Conservation (phyloP, 2,113 vertebrate species). For the Rana temporaria region DNA sequence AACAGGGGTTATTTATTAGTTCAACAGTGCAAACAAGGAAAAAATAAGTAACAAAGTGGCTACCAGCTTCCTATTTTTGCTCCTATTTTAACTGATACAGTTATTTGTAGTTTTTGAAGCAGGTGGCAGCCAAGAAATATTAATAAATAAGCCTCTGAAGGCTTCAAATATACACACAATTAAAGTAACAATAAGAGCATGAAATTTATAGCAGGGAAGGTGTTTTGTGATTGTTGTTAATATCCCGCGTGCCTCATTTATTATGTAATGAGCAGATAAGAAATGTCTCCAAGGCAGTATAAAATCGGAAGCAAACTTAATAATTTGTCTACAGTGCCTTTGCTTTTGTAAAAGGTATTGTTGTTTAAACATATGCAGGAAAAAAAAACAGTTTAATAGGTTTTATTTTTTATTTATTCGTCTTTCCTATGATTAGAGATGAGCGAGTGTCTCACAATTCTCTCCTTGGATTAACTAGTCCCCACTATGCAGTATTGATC, state of each 20-base stretch:
- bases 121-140: background rate
- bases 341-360: background rate
- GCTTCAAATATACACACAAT: slow-evolving; percentile 24
- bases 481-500: no score
- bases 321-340: background rate
- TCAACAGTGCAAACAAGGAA: slow-evolving; percentile 6
- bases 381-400: background rate
- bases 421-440: no score
- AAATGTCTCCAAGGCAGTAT: slow-evolving; percentile 4
- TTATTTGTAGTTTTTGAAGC: slow-evolving; percentile 8
- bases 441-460: no score
- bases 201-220: slow-evolving; percentile 18
- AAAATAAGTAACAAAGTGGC: slow-evolving; percentile 7
- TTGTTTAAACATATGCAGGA: background rate
- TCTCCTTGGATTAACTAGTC: no score
- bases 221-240: slow-evolving; percentile 16
- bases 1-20: slow-evolving; percentile 43
- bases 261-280: slow-evolving; percentile 20
- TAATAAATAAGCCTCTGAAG: background rate
- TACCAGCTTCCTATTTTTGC: background rate
- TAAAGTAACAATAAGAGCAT: slow-evolving; percentile 42
- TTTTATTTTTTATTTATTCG: background rate
- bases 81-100: background rate
- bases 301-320: background rate
- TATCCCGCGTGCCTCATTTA: slow-evolving; percentile 11